phyloP scores from a whole-genome alignment of 2,113 vertebrate species.

The Xyrauchen texanus region DNA sequence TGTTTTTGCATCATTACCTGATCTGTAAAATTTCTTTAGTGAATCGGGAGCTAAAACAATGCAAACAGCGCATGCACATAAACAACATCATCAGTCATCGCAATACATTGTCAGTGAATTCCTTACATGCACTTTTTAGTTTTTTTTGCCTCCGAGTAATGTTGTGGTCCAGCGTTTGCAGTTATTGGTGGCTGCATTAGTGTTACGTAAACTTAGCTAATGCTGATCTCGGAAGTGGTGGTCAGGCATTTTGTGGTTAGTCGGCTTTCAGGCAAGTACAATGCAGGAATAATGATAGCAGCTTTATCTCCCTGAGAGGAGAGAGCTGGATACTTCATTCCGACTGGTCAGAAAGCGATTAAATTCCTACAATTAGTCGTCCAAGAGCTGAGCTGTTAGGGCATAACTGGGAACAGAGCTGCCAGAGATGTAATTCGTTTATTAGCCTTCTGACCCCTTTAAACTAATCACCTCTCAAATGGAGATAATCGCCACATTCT shows the following conservation, averaged over 20 bases:
- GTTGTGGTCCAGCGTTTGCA: slow-evolving; percentile 5
- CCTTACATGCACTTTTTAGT: too few species aligned
- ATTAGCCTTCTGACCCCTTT: slow-evolving; percentile 67
- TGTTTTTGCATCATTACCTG: too few species aligned
- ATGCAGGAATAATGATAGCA: slow-evolving; percentile 39
- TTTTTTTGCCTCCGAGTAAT: not conserved
- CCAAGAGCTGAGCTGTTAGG: not conserved
- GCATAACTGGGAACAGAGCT: slow-evolving; percentile 61
- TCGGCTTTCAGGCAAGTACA: slow-evolving; percentile 21
- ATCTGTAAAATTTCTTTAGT: too few species aligned
- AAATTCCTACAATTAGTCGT: slow-evolving; percentile 17
- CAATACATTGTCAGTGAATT: too few species aligned
- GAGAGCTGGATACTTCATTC: not conserved
- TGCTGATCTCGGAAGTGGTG: slow-evolving; percentile 29
- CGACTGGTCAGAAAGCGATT: not conserved
- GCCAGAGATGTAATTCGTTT: slow-evolving; percentile 64
- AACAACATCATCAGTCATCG: too few species aligned
- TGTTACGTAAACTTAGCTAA: slow-evolving; percentile 12
- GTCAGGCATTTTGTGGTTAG: slow-evolving; percentile 34
- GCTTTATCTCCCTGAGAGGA: slow-evolving; percentile 16
- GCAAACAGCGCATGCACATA: too few species aligned
- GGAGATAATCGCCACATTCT: slow-evolving; percentile 69
- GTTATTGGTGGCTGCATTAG: not conserved
- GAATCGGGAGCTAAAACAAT: too few species aligned
- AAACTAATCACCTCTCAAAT: slow-evolving; percentile 68